A percentile compares a stretch with the other conserved stretches of the same genome.
These are phyloP conservation scores for Sparus aurata DNA, from an alignment of 2,797 vertebrate genomes.

Conservation along the genomic window DNA sequence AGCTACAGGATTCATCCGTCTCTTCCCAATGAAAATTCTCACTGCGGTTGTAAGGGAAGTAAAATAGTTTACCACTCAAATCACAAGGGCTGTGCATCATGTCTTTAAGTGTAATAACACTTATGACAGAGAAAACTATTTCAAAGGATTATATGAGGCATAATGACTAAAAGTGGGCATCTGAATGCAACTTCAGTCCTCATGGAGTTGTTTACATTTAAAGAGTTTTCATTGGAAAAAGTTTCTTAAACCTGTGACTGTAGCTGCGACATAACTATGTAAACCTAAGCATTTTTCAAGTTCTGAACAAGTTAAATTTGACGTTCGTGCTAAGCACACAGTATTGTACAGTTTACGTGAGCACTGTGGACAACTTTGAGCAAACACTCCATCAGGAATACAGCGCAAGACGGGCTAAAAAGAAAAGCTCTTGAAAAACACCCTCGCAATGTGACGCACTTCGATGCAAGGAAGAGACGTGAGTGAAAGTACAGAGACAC, in stretches of 20 bases:
- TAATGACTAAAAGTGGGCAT: neutral
- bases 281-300: neutral
- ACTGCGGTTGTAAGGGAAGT: neutral
- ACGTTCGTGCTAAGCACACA: no score
- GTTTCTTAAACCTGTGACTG: no score
- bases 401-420: no score
- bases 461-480: no score
- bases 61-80: neutral
- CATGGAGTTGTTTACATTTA: neutral
- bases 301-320: neutral
- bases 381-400: no score
- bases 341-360: no score
- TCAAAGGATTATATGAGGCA: neutral
- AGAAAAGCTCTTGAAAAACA: no score
- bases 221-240: no score
- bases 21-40: neutral
- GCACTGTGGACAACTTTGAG: no score
- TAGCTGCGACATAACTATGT: no score
- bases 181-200: neutral
- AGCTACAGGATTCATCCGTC: conserved; percentile 19
- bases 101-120: neutral
- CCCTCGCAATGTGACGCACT: no score
- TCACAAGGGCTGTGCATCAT: neutral
- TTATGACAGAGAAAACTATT: neutral
- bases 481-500: no score